Evolutionary conservation across 2,113 vertebrate species (phyloP).

Genomic region (Lathamus discolor): DNA sequence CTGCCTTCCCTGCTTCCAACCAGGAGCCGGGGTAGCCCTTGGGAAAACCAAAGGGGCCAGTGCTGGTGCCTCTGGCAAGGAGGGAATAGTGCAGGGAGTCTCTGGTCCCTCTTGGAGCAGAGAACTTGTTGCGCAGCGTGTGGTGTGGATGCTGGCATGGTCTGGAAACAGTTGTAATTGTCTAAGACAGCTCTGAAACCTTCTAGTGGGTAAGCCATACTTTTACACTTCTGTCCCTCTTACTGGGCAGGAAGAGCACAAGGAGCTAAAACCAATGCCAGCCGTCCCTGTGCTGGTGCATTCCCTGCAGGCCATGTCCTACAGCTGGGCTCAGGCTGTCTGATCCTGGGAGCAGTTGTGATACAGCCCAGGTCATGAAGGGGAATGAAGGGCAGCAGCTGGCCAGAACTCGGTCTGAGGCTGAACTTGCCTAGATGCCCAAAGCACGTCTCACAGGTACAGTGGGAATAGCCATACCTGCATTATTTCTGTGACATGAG

Average conservation of each 20-base stretch:
- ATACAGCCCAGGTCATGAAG: fast-evolving
- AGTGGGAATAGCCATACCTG: background rate
- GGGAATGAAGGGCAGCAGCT: background rate
- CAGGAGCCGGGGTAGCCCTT: background rate
- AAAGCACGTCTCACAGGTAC: fast-evolving
- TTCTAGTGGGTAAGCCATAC: background rate
- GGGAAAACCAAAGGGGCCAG: background rate
- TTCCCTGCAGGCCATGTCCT: background rate
- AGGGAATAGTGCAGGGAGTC: background rate
- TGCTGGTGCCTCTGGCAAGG: background rate
- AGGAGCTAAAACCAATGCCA: background rate
- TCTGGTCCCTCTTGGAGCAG: background rate
- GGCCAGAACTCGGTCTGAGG: background rate
- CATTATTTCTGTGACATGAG: background rate
- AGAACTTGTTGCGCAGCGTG: background rate
- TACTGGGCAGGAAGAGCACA: background rate
- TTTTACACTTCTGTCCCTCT: background rate
- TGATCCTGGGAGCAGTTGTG: fast-evolving
- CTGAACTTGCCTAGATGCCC: background rate
- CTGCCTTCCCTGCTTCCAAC: background rate
- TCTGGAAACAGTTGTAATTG: background rate
- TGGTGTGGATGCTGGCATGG: fast-evolving
- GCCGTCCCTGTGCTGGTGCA: background rate
- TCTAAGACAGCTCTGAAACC: background rate
- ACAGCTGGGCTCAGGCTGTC: background rate